These are phyloP conservation scores for Volucella inanis DNA, from an alignment of 2,888 invertebrate genomes.

Conservation along the genomic window DNA sequence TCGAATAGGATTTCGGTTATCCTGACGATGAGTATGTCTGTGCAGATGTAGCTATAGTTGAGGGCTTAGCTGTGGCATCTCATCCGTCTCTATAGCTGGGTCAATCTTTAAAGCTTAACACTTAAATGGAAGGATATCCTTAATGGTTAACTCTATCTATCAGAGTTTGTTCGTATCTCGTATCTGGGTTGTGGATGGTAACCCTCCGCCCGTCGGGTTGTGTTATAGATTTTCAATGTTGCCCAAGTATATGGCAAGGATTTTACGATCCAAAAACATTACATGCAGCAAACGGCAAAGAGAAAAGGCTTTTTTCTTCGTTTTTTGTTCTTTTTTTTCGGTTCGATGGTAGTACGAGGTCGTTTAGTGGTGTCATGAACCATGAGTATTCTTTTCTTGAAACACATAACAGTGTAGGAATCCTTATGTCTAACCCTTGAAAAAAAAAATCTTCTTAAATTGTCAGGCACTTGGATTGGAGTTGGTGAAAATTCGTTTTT, in stretches of 20 bases:
- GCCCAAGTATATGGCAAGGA: constrained; percentile 43
- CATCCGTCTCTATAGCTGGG: constrained; percentile 36
- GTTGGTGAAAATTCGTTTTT: constrained; percentile 3
- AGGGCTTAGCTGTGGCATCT: constrained; percentile 36
- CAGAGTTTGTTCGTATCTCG: constrained; percentile 39
- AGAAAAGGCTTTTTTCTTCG: constrained; percentile 1
- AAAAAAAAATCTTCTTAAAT: constrained; percentile 35
- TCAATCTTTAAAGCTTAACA: constrained; percentile 71
- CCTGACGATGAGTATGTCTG: neutral
- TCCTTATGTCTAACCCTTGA: constrained; percentile 10
- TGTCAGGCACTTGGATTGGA: neutral
- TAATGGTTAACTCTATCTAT: constrained; percentile 62
- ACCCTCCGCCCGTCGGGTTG: constrained; percentile 25
- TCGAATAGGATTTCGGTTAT: constrained; percentile 30
- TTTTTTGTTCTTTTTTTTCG: neutral
- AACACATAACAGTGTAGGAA: neutral
- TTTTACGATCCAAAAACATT: constrained; percentile 60
- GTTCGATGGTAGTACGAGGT: constrained; percentile 10
- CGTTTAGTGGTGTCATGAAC: constrained; percentile 14
- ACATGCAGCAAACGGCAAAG: constrained; percentile 45
- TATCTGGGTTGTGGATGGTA: constrained; percentile 13
- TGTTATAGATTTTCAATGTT: constrained; percentile 68
- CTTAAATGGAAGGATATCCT: constrained; percentile 71
- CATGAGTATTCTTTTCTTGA: neutral
- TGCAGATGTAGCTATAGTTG: constrained; percentile 5